Percentiles rank a stretch among this genome's conserved stretches.
Conservation (phyloP, 1,140 invertebrate species). For the Tyrophagus putrescentiae region DNA sequence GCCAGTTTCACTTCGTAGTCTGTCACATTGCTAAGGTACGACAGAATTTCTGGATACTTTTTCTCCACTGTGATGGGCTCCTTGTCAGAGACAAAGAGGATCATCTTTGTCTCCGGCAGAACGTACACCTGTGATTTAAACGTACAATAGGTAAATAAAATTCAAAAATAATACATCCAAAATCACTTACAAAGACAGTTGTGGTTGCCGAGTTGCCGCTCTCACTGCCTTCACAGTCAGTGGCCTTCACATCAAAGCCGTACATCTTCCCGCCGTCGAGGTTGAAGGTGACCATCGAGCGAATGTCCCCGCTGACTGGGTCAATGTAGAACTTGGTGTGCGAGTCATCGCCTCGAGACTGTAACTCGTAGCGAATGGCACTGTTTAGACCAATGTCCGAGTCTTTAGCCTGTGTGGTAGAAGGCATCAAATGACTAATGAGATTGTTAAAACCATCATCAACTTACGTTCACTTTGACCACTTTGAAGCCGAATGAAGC, state of each 20-base stretch:
- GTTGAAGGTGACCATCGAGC: conserved; percentile 48
- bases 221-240: conserved; percentile 54
- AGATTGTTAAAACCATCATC: neutral
- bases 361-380: conserved; percentile 59
- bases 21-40: conserved; percentile 50
- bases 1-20: conserved; percentile 57
- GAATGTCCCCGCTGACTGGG: conserved; percentile 51
- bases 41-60: conserved; percentile 49
- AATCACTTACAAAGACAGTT: conserved; percentile 58
- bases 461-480: conserved; percentile 36
- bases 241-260: conserved; percentile 73
- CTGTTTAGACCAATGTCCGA: conserved; percentile 55
- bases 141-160: neutral
- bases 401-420: conserved; percentile 46
- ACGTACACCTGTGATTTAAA: conserved; percentile 51
- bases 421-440: neutral
- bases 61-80: conserved; percentile 56
- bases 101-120: conserved; percentile 58
- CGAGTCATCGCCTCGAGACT: conserved; percentile 43
- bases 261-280: conserved; percentile 54
- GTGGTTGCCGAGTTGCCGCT: conserved; percentile 61
- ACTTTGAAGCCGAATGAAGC: conserved; percentile 63
- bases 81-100: conserved; percentile 56
- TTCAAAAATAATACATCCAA: neutral
- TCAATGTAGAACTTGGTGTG: conserved; percentile 56